These are phyloP conservation scores for Aplodontia rufa DNA, from an alignment of 2,113 vertebrate genomes.

Conservation along the genomic window DNA sequence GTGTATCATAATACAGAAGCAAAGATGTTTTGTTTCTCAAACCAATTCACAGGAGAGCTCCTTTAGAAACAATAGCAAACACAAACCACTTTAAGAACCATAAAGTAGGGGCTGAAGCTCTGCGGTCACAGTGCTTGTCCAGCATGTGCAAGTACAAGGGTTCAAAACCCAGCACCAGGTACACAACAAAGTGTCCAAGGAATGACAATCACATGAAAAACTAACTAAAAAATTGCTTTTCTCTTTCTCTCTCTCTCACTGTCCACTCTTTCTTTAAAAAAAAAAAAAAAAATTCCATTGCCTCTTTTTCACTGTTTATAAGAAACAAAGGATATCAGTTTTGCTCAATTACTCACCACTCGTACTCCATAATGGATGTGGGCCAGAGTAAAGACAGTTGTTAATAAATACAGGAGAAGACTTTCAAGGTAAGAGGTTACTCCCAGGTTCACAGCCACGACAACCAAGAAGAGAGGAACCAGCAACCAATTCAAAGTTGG, in stretches of 20 bases:
- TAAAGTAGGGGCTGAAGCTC: too few species aligned
- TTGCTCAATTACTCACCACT: constrained; percentile 90
- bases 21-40: constrained; percentile 21
- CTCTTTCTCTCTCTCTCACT: too few species aligned
- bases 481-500: constrained; percentile 93
- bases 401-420: constrained; percentile 88
- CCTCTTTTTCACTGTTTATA: neutral
- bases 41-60: neutral
- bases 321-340: neutral
- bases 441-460: constrained; percentile 84
- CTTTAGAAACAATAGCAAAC: constrained; percentile 19
- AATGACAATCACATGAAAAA: too few species aligned
- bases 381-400: constrained; percentile 87
- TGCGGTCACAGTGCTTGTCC: too few species aligned
- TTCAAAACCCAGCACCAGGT: too few species aligned
- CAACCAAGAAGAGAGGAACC: constrained; percentile 88
- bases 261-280: too few species aligned
- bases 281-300: too few species aligned
- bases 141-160: too few species aligned
- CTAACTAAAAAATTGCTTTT: too few species aligned
- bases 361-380: constrained; percentile 96
- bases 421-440: constrained; percentile 80
- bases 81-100: neutral
- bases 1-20: neutral
- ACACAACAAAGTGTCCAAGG: too few species aligned